phyloP scores from a whole-genome alignment of 2,797 vertebrate species.

The Prunella strophiata region DNA sequence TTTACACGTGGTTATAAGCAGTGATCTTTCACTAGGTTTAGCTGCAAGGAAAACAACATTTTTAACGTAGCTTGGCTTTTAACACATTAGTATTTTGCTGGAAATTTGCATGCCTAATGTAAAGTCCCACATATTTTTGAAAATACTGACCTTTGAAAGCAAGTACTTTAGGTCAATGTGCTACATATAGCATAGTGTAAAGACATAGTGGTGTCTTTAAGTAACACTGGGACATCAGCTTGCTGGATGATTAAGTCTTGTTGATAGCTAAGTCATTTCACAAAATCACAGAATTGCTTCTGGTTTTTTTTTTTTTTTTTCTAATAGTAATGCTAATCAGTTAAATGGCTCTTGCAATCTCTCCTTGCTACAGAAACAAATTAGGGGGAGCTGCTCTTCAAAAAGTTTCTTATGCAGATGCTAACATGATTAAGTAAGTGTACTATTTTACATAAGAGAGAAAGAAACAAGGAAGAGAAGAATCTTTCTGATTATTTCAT shows the following conservation, averaged over 20 bases:
- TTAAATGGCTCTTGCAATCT: neutral
- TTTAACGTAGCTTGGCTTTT: neutral
- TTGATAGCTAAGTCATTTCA: neutral
- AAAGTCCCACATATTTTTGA: neutral
- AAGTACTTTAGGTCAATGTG: neutral
- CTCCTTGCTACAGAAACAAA: neutral
- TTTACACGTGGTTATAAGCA: neutral
- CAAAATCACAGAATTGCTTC: neutral
- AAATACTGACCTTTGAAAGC: neutral
- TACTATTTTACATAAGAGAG: neutral
- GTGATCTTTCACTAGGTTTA: neutral
- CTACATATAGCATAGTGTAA: neutral
- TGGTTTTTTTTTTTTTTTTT: neutral
- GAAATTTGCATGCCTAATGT: neutral
- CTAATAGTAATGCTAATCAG: rapidly evolving
- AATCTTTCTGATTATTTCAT: neutral
- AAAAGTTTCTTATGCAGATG: neutral
- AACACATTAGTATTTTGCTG: neutral
- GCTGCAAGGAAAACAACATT: neutral
- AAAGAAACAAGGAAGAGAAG: neutral
- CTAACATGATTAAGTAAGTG: neutral
- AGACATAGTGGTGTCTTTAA: neutral
- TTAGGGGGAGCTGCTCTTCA: neutral
- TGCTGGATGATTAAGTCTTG: neutral
- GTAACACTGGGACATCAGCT: neutral